These are phyloP conservation scores for Margarornis squamiger DNA, from an alignment of 2,797 vertebrate genomes.

Conservation along the genomic window DNA sequence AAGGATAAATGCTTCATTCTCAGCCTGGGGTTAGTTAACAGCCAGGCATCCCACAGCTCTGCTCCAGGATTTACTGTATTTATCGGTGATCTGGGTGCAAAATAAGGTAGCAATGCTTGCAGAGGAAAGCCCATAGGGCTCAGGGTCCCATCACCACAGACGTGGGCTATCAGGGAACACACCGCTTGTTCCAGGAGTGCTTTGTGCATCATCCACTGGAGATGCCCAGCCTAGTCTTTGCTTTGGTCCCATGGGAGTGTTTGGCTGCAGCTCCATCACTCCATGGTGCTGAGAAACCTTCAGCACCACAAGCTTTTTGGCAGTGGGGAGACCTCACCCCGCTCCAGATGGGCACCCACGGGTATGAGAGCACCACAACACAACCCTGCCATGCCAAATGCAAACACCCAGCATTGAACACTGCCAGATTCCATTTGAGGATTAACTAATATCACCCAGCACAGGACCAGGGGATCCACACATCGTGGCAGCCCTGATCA, in stretches of 20 bases:
- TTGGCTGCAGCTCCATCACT: background rate
- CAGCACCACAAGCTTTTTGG: background rate
- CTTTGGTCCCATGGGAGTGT: rapidly evolving
- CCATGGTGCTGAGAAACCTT: background rate
- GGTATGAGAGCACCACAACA: background rate
- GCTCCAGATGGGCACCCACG: background rate
- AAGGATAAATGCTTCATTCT: background rate
- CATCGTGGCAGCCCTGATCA: constrained; percentile 60
- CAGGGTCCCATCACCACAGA: background rate
- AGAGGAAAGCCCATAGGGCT: background rate
- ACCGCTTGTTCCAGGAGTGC: background rate
- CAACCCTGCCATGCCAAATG: constrained; percentile 32
- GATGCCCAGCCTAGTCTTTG: background rate
- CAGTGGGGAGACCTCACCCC: background rate
- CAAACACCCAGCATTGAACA: constrained; percentile 6
- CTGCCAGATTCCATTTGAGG: constrained; percentile 21
- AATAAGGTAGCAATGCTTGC: background rate
- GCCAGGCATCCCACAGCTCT: background rate
- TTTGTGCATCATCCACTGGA: background rate
- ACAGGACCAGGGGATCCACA: constrained; percentile 56
- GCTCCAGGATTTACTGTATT: background rate
- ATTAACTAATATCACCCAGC: constrained; percentile 14
- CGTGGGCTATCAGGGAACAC: background rate
- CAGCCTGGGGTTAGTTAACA: background rate
- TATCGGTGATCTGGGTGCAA: background rate